Conservation (phyloP, 2,797 vertebrate species). For the Xenops minutus region DNA sequence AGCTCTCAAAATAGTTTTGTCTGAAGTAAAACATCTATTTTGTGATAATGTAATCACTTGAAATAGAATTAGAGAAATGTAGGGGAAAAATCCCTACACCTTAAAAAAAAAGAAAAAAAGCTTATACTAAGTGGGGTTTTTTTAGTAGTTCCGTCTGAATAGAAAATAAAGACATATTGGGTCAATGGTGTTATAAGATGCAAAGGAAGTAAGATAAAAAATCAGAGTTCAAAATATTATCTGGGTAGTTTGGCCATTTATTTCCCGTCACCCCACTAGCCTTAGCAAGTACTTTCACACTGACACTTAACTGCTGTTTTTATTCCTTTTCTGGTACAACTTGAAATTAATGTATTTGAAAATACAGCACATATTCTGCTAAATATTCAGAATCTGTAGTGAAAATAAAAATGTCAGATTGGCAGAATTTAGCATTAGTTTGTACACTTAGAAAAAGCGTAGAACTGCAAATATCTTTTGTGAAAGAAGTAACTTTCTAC, state of each 20-base stretch:
- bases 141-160: not conserved
- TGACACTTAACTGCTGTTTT: not conserved
- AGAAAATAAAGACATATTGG: not conserved
- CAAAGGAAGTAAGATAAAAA: not conserved
- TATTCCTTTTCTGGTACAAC: not conserved
- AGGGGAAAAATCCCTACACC: not conserved
- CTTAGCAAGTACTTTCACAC: not conserved
- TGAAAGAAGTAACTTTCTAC: not conserved
- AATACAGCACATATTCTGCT: not conserved
- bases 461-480: not conserved
- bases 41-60: not conserved
- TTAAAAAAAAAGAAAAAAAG: not conserved
- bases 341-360: not conserved
- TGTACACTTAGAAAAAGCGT: not conserved
- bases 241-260: not conserved
- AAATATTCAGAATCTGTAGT: not conserved
- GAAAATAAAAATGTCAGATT: not conserved
- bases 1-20: not conserved
- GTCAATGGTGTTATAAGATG: not conserved
- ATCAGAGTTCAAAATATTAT: not conserved
- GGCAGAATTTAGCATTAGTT: not conserved
- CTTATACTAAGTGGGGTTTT: not conserved
- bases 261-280: not conserved
- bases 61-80: not conserved
- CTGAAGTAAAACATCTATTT: not conserved